phyloP scores from a whole-genome alignment of 2,797 vertebrate species.

The Pampus argenteus region DNA sequence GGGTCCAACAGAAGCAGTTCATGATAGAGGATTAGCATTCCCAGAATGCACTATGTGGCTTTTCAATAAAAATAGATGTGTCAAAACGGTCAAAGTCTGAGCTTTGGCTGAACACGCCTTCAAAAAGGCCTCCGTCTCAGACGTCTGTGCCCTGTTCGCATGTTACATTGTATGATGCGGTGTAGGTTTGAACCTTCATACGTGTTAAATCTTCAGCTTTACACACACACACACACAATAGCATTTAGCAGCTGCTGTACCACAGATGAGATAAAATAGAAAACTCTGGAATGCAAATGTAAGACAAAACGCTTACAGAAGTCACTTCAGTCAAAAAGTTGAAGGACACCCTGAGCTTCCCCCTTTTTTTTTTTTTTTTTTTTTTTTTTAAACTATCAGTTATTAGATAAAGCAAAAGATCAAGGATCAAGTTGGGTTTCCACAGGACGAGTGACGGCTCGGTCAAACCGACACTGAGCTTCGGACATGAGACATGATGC shows the following conservation, averaged over 20 bases:
- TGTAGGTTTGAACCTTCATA: conserved; percentile 14
- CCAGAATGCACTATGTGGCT: conserved; percentile 66
- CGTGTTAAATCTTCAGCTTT: conserved; percentile 7
- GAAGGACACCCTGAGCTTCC: conserved; percentile 68
- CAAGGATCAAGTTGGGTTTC: conserved; percentile 19
- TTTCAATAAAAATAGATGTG: conserved; percentile 32
- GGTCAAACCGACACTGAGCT: conserved; percentile 19
- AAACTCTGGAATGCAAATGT: conserved; percentile 41
- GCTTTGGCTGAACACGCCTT: conserved; percentile 37
- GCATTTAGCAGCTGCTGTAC: conserved; percentile 46
- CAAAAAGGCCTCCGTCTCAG: conserved; percentile 15
- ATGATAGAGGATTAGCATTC: conserved; percentile 61
- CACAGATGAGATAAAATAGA: conserved; percentile 49
- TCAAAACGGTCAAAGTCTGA: conserved; percentile 21
- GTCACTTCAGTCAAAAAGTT: conserved; percentile 26
- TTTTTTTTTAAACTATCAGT: no score
- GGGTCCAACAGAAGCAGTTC: neutral
- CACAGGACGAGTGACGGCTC: conserved; percentile 32
- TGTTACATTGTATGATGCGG: conserved; percentile 29
- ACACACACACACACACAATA: conserved; percentile 19
- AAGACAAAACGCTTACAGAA: conserved; percentile 37
- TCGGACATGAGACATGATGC: neutral
- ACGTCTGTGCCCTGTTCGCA: conserved; percentile 12
- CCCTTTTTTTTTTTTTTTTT: no score
- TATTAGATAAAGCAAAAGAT: conserved; percentile 19